Conservation (phyloP, 2,888 invertebrate species). For the Coronaproctus castanopsis region DNA sequence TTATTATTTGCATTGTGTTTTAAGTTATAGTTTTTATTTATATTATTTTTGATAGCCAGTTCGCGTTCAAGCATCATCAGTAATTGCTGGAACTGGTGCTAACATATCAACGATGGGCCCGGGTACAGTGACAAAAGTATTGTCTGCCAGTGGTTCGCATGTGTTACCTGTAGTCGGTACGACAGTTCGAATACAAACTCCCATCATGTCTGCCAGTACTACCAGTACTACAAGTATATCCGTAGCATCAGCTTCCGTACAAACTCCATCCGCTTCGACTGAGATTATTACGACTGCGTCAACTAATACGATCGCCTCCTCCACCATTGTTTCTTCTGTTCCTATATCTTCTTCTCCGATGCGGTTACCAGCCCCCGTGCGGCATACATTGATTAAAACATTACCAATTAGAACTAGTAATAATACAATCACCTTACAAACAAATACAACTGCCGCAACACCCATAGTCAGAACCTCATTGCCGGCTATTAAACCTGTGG, state of each 20-base stretch:
- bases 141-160: conserved; percentile 13
- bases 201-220: background rate
- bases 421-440: background rate
- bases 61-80: conserved; percentile 24
- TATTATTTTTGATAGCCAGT: too few relatives aligned
- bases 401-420: conserved; percentile 19
- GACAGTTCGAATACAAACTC: conserved; percentile 8
- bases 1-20: too few relatives aligned
- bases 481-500: conserved; percentile 33
- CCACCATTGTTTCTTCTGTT: conserved; percentile 4
- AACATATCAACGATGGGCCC: conserved; percentile 15
- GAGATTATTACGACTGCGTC: background rate
- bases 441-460: conserved; percentile 2
- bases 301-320: conserved; percentile 3
- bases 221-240: background rate
- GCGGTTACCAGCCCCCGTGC: conserved; percentile 23
- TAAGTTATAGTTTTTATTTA: too few relatives aligned
- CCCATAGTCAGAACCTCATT: conserved; percentile 19
- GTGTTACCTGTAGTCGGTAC: conserved; percentile 11
- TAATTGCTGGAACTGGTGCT: conserved; percentile 25
- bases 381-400: conserved; percentile 24
- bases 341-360: conserved; percentile 9
- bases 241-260: background rate
- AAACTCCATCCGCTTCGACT: background rate
- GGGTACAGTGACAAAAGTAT: conserved; percentile 6